These are phyloP conservation scores for Tinea pellionella DNA, from an alignment of 2,888 invertebrate species.

Conservation along the genomic window DNA sequence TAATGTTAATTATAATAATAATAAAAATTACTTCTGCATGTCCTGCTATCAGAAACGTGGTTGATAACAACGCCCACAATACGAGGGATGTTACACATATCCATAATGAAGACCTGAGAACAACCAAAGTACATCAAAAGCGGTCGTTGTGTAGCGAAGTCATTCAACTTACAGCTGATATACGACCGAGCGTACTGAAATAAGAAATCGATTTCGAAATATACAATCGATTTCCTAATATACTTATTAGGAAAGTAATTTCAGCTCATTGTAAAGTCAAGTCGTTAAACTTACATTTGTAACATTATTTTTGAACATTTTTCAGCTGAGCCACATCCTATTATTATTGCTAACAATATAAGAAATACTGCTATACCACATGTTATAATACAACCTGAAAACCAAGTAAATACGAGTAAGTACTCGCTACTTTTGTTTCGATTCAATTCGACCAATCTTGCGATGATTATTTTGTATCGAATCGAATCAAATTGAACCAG, in stretches of 20 bases:
- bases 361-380: slow-evolving; percentile 56
- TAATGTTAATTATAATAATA: too few relatives aligned
- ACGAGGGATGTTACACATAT: slow-evolving; percentile 69
- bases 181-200: too few relatives aligned
- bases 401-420: too few relatives aligned
- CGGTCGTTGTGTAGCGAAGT: not conserved
- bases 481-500: too few relatives aligned
- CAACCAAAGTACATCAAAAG: not conserved
- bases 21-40: slow-evolving; percentile 67
- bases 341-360: slow-evolving; percentile 59
- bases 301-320: slow-evolving; percentile 49
- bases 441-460: too few relatives aligned
- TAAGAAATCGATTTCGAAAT: too few relatives aligned
- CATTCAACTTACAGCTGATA: slow-evolving; percentile 48
- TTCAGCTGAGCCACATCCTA: slow-evolving; percentile 53
- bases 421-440: too few relatives aligned
- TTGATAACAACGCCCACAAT: slow-evolving; percentile 71
- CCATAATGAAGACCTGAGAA: slow-evolving; percentile 62
- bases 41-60: slow-evolving; percentile 70
- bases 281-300: slow-evolving; percentile 45
- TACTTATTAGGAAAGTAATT: too few relatives aligned
- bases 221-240: too few relatives aligned
- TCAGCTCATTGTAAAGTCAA: not conserved
- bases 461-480: too few relatives aligned
- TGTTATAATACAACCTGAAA: slow-evolving; percentile 40